phyloP scores from a whole-genome alignment of 1,140 invertebrate genomes.

The Cephus cinctus region DNA sequence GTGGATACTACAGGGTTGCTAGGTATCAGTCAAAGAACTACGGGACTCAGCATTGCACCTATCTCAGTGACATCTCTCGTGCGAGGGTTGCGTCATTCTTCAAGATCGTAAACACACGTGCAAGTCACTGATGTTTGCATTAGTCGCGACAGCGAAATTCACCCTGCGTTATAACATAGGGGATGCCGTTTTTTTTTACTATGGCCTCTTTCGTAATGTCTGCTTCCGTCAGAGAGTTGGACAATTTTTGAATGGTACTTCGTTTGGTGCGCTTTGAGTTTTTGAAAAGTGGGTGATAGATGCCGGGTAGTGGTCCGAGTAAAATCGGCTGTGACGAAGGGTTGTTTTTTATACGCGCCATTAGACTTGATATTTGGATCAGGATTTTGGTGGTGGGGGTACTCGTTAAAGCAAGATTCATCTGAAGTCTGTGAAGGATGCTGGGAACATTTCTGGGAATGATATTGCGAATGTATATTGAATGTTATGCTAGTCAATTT shows the following conservation, averaged over 20 bases:
- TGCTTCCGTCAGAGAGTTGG: too few relatives aligned
- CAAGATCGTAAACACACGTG: constrained; percentile 10
- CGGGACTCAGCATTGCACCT: background rate
- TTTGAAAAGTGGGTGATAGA: constrained; percentile 22
- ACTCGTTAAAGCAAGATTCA: constrained; percentile 35
- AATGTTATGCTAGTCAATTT: too few relatives aligned
- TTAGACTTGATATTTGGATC: constrained; percentile 40
- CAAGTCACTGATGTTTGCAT: background rate
- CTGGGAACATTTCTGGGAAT: too few relatives aligned
- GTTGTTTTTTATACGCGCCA: constrained; percentile 41
- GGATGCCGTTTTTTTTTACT: too few relatives aligned
- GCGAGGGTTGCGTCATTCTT: background rate
- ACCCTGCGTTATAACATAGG: too few relatives aligned
- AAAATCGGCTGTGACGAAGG: constrained; percentile 49
- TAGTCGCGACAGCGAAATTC: too few relatives aligned
- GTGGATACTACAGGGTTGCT: background rate
- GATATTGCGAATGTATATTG: too few relatives aligned
- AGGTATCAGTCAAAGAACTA: background rate
- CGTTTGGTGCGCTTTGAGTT: too few relatives aligned
- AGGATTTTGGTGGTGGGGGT: constrained; percentile 17
- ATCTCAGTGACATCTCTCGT: constrained; percentile 9
- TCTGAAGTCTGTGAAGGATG: too few relatives aligned
- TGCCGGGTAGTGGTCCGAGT: too few relatives aligned
- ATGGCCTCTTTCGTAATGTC: too few relatives aligned
- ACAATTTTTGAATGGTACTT: too few relatives aligned